These are phyloP conservation scores for Chaetoderma sp. DNA, from an alignment of 2,888 invertebrate species.

Conservation along the genomic window DNA sequence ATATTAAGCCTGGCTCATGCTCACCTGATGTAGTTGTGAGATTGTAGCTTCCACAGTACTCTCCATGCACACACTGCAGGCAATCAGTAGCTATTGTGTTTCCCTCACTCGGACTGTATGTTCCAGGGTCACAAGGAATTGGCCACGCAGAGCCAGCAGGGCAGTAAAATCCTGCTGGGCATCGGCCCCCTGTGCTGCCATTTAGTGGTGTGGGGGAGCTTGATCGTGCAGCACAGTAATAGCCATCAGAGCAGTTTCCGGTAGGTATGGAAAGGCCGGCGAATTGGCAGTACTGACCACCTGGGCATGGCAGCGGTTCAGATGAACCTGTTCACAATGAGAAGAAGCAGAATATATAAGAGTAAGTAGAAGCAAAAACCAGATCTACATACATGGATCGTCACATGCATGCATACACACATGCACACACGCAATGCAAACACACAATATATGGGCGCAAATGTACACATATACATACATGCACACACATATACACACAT, in stretches of 20 bases:
- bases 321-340: no score
- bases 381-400: no score
- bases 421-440: neutral
- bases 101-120: conserved; percentile 49
- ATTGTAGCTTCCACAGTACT: conserved; percentile 55
- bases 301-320: conserved; percentile 55
- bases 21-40: conserved; percentile 52
- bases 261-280: conserved; percentile 53
- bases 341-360: neutral
- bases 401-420: no score
- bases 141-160: conserved; percentile 46
- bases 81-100: conserved; percentile 49
- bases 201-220: conserved; percentile 44
- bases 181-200: conserved; percentile 52
- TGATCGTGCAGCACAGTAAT: conserved; percentile 55
- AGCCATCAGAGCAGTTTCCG: conserved; percentile 59
- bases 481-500: no score
- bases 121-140: conserved; percentile 53
- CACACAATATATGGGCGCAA: no score
- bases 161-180: conserved; percentile 59
- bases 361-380: neutral
- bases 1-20: neutral
- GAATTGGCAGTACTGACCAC: conserved; percentile 59
- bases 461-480: no score
- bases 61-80: conserved; percentile 52